phyloP scores from a whole-genome alignment of 2,888 invertebrate genomes.

The Lycocerus yunnanus region DNA sequence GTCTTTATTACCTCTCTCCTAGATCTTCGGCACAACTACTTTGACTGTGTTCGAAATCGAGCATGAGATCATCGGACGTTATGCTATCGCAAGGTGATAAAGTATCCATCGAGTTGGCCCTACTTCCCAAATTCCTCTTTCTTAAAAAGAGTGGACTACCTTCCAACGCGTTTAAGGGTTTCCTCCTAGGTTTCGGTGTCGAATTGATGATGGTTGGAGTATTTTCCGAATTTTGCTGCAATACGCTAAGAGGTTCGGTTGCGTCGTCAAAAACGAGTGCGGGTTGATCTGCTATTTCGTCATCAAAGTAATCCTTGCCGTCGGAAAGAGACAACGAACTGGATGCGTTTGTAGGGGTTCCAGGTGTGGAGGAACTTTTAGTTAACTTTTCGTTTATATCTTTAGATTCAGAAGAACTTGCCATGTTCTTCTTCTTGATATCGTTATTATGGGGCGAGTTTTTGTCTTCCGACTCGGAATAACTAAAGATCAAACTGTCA shows the following conservation, averaged over 20 bases:
- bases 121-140: constrained; percentile 41
- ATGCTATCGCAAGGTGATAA: constrained; percentile 83
- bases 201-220: constrained; percentile 47
- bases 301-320: constrained; percentile 82
- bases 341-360: constrained; percentile 77
- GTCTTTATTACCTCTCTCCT: constrained; percentile 53
- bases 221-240: constrained; percentile 47
- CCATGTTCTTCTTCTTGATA: constrained; percentile 26
- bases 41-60: constrained; percentile 73
- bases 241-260: constrained; percentile 35
- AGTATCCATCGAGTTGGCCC: constrained; percentile 76
- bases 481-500: constrained; percentile 75
- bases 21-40: constrained; percentile 59
- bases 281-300: constrained; percentile 91
- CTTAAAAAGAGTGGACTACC: constrained; percentile 49
- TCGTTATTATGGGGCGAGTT: constrained; percentile 55
- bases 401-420: constrained; percentile 58
- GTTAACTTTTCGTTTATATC: constrained; percentile 53
- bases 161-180: constrained; percentile 53
- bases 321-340: constrained; percentile 82
- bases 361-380: constrained; percentile 65
- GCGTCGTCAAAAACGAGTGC: constrained; percentile 76
- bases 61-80: constrained; percentile 85
- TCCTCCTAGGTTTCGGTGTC: constrained; percentile 49
- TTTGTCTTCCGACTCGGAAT: constrained; percentile 63